Conservation (phyloP, 2,113 vertebrate genomes). For the Equus przewalskii region DNA sequence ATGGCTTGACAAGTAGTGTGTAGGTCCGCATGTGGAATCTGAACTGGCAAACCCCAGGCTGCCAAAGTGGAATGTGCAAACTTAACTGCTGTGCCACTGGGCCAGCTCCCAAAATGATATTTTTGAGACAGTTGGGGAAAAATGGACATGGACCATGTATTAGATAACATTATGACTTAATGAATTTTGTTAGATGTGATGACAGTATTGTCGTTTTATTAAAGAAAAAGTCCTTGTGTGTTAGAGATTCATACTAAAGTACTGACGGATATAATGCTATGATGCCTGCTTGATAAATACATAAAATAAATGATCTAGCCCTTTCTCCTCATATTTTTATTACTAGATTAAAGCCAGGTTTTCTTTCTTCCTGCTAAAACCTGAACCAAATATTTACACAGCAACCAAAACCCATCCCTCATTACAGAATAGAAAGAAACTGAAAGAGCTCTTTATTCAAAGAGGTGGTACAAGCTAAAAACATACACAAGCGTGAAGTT, state of each 20-base stretch:
- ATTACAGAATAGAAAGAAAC: not conserved
- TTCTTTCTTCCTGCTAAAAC: conserved; percentile 44
- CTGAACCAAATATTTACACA: not conserved
- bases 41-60: no score
- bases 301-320: not conserved
- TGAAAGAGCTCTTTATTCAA: not conserved
- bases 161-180: not conserved
- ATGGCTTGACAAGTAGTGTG: no score
- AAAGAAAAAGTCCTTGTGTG: conserved; percentile 4
- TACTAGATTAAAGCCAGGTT: conserved; percentile 20
- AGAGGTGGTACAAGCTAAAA: not conserved
- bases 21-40: no score
- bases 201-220: not conserved
- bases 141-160: not conserved
- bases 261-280: not conserved
- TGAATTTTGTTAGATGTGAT: conserved; percentile 33
- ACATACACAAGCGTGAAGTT: not conserved
- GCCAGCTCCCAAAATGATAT: not conserved
- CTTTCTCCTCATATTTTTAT: not conserved
- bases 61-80: no score
- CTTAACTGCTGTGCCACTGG: no score
- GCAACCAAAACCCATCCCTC: not conserved
- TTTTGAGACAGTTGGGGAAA: not conserved
- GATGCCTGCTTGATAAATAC: not conserved
- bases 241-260: not conserved